These are phyloP conservation scores for Orius insidiosus DNA, from an alignment of 1,140 invertebrate genomes.

Conservation along the genomic window DNA sequence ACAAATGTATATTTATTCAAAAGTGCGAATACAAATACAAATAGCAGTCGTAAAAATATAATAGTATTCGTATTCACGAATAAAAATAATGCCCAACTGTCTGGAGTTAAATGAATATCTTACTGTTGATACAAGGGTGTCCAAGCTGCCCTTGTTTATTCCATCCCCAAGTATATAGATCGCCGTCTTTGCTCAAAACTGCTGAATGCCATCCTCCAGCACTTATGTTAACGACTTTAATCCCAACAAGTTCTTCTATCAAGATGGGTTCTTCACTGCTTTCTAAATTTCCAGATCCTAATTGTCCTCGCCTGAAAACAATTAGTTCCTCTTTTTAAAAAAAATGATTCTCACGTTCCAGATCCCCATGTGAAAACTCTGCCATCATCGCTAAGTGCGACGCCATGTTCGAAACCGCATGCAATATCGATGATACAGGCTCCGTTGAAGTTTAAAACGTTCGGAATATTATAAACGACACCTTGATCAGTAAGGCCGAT, in stretches of 20 bases:
- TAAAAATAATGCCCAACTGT: constrained; percentile 7
- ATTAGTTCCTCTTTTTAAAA: background rate
- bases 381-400: constrained; percentile 51
- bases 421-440: constrained; percentile 32
- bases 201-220: constrained; percentile 73
- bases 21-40: background rate
- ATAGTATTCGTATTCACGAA: background rate
- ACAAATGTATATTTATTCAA: too few relatives aligned
- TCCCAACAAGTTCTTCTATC: constrained; percentile 52
- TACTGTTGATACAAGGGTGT: constrained; percentile 23
- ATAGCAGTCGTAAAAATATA: background rate
- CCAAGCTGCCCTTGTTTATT: constrained; percentile 68
- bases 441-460: constrained; percentile 12
- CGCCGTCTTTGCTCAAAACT: constrained; percentile 44
- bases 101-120: background rate
- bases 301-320: constrained; percentile 52
- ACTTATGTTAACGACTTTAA: constrained; percentile 43
- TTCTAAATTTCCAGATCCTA: constrained; percentile 55
- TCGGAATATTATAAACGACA: constrained; percentile 5
- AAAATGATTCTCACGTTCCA: constrained; percentile 43
- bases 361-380: constrained; percentile 61
- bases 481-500: background rate
- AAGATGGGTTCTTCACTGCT: constrained; percentile 39
- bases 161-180: constrained; percentile 70
- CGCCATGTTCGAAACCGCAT: constrained; percentile 62